phyloP scores from a whole-genome alignment of 2,113 vertebrate species.

The Bos javanicus region DNA sequence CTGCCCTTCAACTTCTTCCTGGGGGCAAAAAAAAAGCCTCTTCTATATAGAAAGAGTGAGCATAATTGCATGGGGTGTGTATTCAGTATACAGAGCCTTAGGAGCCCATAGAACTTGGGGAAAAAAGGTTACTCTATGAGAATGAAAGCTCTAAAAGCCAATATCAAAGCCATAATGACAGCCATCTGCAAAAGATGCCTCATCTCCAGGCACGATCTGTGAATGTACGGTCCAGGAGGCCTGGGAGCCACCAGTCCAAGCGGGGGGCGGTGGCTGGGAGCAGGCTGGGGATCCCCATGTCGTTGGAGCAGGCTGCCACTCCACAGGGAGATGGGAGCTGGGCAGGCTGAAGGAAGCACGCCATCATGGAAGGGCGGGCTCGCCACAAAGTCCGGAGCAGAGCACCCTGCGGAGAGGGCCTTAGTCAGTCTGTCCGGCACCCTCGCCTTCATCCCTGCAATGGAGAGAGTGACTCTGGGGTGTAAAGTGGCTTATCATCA shows the following conservation, averaged over 20 bases:
- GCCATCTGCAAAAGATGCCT: neutral
- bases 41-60: neutral
- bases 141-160: neutral
- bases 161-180: neutral
- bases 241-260: neutral
- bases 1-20: neutral
- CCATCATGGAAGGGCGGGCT: neutral
- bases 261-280: fast-evolving
- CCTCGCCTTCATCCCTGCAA: neutral
- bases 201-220: neutral
- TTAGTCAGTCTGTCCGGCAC: neutral
- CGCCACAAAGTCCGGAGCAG: neutral
- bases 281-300: neutral
- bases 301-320: neutral
- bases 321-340: neutral
- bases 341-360: neutral
- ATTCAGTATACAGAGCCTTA: neutral
- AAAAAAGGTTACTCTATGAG: neutral
- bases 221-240: neutral
- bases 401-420: neutral
- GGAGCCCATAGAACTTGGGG: neutral
- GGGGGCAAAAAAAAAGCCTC: neutral
- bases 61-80: neutral
- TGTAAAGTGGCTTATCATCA: neutral
- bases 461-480: neutral